These are phyloP conservation scores for Psix sp. DNA, from an alignment of 1,140 invertebrate species.

Conservation along the genomic window DNA sequence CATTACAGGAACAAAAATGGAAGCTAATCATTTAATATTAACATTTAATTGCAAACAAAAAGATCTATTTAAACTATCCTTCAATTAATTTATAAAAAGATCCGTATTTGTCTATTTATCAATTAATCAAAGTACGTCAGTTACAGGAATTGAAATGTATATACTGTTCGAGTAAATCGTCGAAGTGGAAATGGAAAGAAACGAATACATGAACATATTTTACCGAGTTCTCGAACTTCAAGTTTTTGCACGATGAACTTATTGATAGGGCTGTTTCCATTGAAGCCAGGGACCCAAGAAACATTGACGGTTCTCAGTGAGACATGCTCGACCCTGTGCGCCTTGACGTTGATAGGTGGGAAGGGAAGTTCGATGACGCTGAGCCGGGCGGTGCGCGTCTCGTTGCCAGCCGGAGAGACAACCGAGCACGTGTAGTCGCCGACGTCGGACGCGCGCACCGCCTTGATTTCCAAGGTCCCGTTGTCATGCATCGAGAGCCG, in stretches of 20 bases:
- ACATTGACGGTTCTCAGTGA: slow-evolving; percentile 86
- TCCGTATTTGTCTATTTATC: too few relatives aligned
- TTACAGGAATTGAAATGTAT: too few relatives aligned
- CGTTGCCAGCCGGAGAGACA: slow-evolving; percentile 92
- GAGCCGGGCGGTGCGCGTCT: slow-evolving; percentile 88
- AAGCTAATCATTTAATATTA: too few relatives aligned
- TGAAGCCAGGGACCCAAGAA: slow-evolving; percentile 95
- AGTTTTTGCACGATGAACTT: slow-evolving; percentile 95
- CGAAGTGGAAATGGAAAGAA: too few relatives aligned
- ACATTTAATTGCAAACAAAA: too few relatives aligned
- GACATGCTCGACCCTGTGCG: slow-evolving; percentile 80
- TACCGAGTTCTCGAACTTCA: slow-evolving; percentile 89
- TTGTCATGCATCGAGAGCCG: slow-evolving; percentile 85
- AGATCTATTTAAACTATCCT: too few relatives aligned
- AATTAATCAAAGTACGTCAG: too few relatives aligned
- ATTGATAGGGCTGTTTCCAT: slow-evolving; percentile 96
- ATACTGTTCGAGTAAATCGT: too few relatives aligned
- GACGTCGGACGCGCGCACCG: slow-evolving; percentile 88
- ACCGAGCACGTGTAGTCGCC: slow-evolving; percentile 90
- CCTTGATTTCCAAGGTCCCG: slow-evolving; percentile 87
- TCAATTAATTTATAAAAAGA: too few relatives aligned
- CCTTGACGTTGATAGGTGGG: slow-evolving; percentile 90
- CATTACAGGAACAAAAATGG: too few relatives aligned
- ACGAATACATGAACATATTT: neutral
- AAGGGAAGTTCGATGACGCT: slow-evolving; percentile 96